phyloP scores from a whole-genome alignment of 2,113 vertebrate genomes.

The Odobenus rosmarus region DNA sequence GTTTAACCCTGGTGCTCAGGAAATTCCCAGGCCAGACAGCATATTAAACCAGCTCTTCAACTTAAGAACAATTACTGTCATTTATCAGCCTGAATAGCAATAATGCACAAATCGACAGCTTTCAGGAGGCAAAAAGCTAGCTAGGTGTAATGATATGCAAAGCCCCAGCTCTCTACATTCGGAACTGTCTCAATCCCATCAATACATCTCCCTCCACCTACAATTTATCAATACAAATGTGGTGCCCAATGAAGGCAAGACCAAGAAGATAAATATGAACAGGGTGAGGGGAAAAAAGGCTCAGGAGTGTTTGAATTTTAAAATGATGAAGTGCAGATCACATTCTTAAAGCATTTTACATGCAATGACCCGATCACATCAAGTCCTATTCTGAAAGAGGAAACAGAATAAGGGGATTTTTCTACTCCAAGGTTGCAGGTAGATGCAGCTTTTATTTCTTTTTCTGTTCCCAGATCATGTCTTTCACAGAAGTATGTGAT shows the following conservation, averaged over 20 bases:
- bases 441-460: constrained; percentile 42
- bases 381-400: constrained; percentile 80
- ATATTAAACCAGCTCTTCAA: constrained; percentile 91
- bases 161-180: constrained; percentile 88
- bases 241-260: constrained; percentile 86
- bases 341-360: constrained; percentile 86
- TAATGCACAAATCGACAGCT: constrained; percentile 92
- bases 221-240: constrained; percentile 91
- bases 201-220: constrained; percentile 89
- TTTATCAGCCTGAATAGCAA: constrained; percentile 92
- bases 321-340: constrained; percentile 86
- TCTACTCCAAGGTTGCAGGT: constrained; percentile 78
- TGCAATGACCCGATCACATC: constrained; percentile 86
- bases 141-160: constrained; percentile 91
- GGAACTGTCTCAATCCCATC: constrained; percentile 88
- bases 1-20: constrained; percentile 87
- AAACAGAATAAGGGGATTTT: constrained; percentile 76
- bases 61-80: constrained; percentile 94
- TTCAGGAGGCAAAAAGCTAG: constrained; percentile 88
- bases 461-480: background rate
- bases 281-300: constrained; percentile 83
- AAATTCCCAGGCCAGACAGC: constrained; percentile 91
- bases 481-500: background rate
- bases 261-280: constrained; percentile 90
- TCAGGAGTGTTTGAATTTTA: constrained; percentile 88